Base-by-base conservation (phyloP, 2,113 vertebrate genomes). In the Nerophis ophidion region DNA sequence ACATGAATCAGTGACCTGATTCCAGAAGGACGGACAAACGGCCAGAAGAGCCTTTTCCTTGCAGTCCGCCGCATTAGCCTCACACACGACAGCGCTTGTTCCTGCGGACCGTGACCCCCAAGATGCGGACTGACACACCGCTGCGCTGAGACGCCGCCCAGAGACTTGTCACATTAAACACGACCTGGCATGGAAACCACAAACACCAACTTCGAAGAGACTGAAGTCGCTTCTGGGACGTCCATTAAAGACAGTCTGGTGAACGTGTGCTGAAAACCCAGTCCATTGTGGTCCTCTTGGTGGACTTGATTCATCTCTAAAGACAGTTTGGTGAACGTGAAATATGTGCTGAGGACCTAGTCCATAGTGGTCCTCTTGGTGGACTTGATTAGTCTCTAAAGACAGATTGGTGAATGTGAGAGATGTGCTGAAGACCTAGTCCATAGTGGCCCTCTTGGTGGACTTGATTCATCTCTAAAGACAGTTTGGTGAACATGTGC, bases 1-100 rank as follows among this genome's bases (percentile, higher is more conserved):
- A 66, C 74, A 81, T 64, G 40, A 84, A 79, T 79, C 62, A 61
- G 71, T 78, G 82, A 84, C 80, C 81, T 75, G 75, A 84, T 87
- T 81, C 67, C 66, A 60, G 61, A 46, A 66, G 38, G 71, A 79
- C 60, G 82, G 72, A 76, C 66, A 50, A 36, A 44, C 76, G 64
- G 78, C 71, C 74, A 77, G 81, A 77, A 76, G 47, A 71, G 54
- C n/a, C 4, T 72, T 56, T 68, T 65, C 14, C 50, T 68, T 77
- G 72, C 69, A 19, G 16, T 17, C 10, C 16, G 42, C 38, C 17
- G 35, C 57, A 71, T 74, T 57, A 49, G 60, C 61, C 71, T 61
- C 50, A 14, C 36, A 38, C 12, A 8, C 48, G 12, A 52, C 14
- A 17, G 19, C 4, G 16, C 4, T 36, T n/a, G 53, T 56, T 65